phyloP scores from a whole-genome alignment of 2,113 vertebrate genomes.

The Phalacrocorax aristotelis region DNA sequence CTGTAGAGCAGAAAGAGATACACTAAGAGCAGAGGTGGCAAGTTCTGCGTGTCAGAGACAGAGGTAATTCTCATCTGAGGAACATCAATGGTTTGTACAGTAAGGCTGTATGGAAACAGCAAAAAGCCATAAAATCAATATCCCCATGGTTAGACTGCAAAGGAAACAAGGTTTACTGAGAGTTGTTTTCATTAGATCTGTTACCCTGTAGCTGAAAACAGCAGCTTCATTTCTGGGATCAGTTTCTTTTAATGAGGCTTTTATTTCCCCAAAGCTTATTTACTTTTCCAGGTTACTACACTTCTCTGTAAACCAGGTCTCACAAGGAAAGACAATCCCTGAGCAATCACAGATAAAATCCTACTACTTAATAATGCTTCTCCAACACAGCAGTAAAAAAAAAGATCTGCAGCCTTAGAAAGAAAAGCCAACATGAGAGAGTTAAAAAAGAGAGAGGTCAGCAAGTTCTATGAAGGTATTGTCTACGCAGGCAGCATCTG shows the following conservation, averaged over 20 bases:
- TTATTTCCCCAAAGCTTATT: background rate
- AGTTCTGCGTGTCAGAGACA: background rate
- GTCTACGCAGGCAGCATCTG: background rate
- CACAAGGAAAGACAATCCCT: background rate
- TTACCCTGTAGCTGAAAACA: background rate
- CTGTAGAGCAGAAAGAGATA: background rate
- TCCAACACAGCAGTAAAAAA: background rate
- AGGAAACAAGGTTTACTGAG: background rate
- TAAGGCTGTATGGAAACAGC: background rate
- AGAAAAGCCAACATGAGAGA: background rate
- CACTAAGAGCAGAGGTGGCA: background rate
- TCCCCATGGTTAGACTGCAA: rapidly evolving
- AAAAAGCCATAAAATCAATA: background rate
- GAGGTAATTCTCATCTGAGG: background rate
- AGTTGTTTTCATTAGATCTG: background rate
- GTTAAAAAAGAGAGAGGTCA: background rate
- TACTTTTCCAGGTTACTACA: background rate
- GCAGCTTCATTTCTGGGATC: background rate
- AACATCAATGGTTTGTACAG: background rate
- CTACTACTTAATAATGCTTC: background rate
- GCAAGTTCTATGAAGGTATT: background rate
- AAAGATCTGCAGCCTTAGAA: background rate
- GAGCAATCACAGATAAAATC: background rate
- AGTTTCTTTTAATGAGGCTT: background rate
- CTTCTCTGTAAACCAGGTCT: background rate